Percentiles rank a stretch among this genome's conserved stretches.
These are phyloP conservation scores for Panagrolaimus sp. DNA, from an alignment of 1,140 invertebrate genomes.

Conservation along the genomic window DNA sequence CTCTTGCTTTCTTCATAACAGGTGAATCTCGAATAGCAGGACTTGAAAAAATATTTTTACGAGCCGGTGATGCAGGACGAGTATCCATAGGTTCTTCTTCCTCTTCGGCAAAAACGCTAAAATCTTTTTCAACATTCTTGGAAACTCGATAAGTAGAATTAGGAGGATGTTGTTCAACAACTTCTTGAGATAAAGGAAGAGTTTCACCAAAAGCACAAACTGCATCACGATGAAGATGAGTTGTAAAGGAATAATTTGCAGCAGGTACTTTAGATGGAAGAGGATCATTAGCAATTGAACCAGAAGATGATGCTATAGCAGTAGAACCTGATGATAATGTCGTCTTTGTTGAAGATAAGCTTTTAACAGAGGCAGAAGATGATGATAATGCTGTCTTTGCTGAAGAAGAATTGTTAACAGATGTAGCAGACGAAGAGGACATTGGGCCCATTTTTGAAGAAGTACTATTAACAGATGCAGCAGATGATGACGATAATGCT, in stretches of 20 bases:
- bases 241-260: background rate
- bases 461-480: no score
- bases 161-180: background rate
- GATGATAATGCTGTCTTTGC: no score
- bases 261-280: background rate
- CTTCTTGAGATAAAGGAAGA: background rate
- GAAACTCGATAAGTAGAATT: background rate
- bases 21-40: background rate
- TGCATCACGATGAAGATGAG: background rate
- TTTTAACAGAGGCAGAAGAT: no score
- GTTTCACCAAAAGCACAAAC: background rate
- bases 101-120: background rate
- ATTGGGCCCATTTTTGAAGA: no score
- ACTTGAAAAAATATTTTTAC: background rate
- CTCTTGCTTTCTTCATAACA: background rate
- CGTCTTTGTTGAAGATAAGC: no score
- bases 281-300: no score
- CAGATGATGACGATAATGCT: no score
- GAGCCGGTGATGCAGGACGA: background rate
- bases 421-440: no score
- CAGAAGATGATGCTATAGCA: no score
- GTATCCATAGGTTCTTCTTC: background rate
- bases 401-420: no score
- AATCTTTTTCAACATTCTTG: background rate
- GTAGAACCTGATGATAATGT: no score